A percentile compares a stretch with the other conserved stretches of the same genome.
Conservation (phyloP, 2,888 invertebrate species). For the Formica aserva region DNA sequence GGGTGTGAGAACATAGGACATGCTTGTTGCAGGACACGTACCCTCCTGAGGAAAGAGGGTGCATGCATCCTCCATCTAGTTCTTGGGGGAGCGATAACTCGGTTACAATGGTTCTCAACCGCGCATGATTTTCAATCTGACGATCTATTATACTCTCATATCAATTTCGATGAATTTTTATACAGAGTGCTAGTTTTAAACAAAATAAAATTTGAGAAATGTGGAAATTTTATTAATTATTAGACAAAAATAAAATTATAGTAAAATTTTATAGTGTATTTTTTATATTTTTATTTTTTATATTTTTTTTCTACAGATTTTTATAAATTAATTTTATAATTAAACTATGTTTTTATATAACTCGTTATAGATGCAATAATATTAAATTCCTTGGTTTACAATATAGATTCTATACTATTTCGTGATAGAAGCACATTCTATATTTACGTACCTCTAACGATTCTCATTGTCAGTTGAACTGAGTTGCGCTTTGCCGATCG, state of each 20-base stretch:
- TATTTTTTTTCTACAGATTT: background rate
- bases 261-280: background rate
- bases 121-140: background rate
- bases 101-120: conserved; percentile 81
- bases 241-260: background rate
- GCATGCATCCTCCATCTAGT: conserved; percentile 77
- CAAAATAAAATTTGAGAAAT: background rate
- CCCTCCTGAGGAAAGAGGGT: conserved; percentile 79
- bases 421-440: background rate
- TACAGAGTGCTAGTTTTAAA: background rate
- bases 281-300: background rate
- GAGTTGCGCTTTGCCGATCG: conserved; percentile 14
- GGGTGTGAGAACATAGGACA: conserved; percentile 70
- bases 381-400: background rate
- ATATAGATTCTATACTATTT: background rate
- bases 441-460: background rate
- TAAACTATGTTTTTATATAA: background rate
- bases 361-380: background rate
- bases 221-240: background rate
- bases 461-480: background rate
- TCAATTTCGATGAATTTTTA: background rate
- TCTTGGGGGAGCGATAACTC: conserved; percentile 79
- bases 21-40: conserved; percentile 79
- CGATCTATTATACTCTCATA: background rate
- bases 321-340: background rate